Conservation (phyloP, 2,797 vertebrate genomes). For the Cuniculus paca region DNA sequence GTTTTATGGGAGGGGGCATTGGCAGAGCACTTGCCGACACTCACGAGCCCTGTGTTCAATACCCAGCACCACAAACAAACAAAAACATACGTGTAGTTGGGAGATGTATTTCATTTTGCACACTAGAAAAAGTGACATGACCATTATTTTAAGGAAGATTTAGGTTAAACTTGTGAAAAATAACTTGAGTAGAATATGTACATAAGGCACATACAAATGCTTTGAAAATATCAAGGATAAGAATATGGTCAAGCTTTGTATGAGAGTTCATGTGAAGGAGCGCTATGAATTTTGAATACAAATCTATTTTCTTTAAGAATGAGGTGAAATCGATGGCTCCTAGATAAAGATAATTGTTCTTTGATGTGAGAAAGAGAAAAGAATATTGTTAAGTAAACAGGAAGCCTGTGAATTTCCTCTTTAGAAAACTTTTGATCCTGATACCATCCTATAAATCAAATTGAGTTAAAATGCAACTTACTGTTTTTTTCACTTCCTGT, state of each 20-base stretch:
- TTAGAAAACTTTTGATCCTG: background rate
- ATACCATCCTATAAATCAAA: constrained; percentile 51
- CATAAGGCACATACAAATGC: background rate
- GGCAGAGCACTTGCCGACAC: background rate
- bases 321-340: constrained; percentile 54
- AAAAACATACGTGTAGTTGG: background rate
- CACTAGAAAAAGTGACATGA: background rate
- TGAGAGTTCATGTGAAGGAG: background rate
- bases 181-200: constrained; percentile 5
- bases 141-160: constrained; percentile 36
- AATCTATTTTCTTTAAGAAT: constrained; percentile 71
- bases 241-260: background rate
- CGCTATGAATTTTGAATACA: constrained; percentile 53
- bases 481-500: background rate
- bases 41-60: background rate
- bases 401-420: constrained; percentile 57
- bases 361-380: constrained; percentile 58
- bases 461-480: constrained; percentile 23
- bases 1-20: background rate
- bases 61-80: background rate
- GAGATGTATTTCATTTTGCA: constrained; percentile 12
- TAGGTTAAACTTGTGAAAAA: constrained; percentile 32
- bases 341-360: constrained; percentile 35
- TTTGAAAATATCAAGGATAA: constrained; percentile 27
- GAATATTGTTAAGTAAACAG: constrained; percentile 70